Evolutionary conservation across 53 echinoderm and acorn worm genomes (phyloP), one percentile per base, ranked within the genome.

Genomic region (Pentamera pediparva): DNA sequence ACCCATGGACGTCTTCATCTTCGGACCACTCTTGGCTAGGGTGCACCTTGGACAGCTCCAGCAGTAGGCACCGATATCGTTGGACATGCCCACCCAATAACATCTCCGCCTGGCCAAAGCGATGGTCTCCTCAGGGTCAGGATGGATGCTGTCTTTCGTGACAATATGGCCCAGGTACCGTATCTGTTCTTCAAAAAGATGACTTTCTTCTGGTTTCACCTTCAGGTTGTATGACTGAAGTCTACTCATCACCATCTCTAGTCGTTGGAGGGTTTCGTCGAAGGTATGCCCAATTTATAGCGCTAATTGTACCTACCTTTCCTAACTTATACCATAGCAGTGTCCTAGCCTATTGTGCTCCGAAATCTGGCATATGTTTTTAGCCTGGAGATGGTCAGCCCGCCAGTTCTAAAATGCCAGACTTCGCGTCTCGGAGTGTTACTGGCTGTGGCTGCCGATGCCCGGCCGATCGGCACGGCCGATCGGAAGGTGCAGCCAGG

Each of bases 131-230:
- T 86, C 86, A 24, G 86, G 81, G 45, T 86, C 79, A 15, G 70
- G 57, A 32, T 74, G 25, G 15, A 75, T 74, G 15, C 85, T 75
- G 1, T 62, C 65, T 29, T 31, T 54, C 18, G 47, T 32, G 12
- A 85, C 75, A 9, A 85, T 54, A 56, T 86, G 72, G 1, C 77
- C 81, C 15, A 81, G 76, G 62, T 81, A 86, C 0, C 55, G 25
- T 6, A 81, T 29, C 29, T 81, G 52, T 47, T 69, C 38, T 38
- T 63, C 54, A 62, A 86, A 86, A 20, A 73, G 62, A 50, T 83
- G 41, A 47, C 86, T 82, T 29, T 78, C 86, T 57, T 90, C 79
- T 0, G 58, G 75, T 50, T 86, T 82, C 12, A 86, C 83, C 49
- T 87, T 86, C 2, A 87, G 76, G 58, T 79, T 83, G 17, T 35